Conservation (phyloP, 2,797 vertebrate species). For the Rhincodon typus region DNA sequence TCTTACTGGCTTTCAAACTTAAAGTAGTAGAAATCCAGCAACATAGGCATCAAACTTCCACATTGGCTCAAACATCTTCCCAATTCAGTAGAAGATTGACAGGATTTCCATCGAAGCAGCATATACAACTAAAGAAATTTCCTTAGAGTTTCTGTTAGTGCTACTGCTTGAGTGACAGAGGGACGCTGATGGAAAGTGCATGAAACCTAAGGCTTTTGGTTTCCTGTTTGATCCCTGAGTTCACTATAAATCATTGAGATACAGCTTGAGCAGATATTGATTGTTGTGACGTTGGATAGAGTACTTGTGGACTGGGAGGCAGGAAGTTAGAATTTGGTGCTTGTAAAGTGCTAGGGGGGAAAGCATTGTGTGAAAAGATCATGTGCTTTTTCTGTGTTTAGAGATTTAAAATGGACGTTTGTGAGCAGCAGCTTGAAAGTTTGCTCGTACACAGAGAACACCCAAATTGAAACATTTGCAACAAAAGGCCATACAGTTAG, state of each 20-base stretch:
- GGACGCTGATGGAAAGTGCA: not conserved
- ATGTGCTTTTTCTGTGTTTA: no score
- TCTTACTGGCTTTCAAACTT: not conserved
- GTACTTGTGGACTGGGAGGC: no score
- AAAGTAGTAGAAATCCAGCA: not conserved
- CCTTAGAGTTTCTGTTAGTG: not conserved
- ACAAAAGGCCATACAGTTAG: no score
- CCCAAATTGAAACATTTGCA: no score
- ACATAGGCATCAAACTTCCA: not conserved
- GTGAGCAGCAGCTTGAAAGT: no score
- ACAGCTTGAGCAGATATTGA: not conserved
- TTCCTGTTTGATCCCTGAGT: not conserved
- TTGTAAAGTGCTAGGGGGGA: no score
- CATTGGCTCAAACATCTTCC: no score
- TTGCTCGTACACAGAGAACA: no score
- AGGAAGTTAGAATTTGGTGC: no score
- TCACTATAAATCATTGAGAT: not conserved
- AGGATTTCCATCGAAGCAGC: not conserved
- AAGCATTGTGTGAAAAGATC: no score
- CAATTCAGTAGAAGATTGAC: not conserved
- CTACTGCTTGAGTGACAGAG: not conserved
- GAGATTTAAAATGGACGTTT: no score
- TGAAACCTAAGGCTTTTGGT: not conserved
- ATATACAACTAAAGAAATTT: not conserved
- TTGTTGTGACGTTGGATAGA: no score